Base-by-base conservation (phyloP, 2,113 vertebrate species). In the Ailurus styani region DNA sequence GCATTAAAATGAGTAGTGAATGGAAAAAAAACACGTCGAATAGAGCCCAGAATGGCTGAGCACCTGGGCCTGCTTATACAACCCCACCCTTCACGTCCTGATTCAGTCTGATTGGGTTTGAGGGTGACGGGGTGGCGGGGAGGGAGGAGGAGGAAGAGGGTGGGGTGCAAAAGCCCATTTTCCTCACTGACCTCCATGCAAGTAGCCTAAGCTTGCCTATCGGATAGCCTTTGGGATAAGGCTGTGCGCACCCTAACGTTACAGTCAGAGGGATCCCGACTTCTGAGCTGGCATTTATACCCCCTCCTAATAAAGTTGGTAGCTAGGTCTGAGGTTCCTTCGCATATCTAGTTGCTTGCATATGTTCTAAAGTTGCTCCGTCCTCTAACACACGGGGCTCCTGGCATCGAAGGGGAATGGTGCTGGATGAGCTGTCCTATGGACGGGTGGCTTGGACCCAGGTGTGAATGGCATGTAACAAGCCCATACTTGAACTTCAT, bases 101-200 rank as follows among this genome's bases (percentile, higher is more conserved):
- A 72, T n/a, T 72, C 25, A 0, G 1, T 52, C 12, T 72, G 47
- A 20, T 11, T 20, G 40, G 60, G 60, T 34, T 72, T 50, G 54
- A 87, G 68, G 60, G 40, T 25, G 23, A 75, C 1, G 5, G 64
- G 27, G 11, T 9, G 10, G 23, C 0, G 23, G 40, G 45, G 31
- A 0, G 29, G 6, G 14, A 1, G 2, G 29, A 7, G 55, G 21
- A 57, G 31, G 62, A n/a, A n/a, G n/a, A n/a, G 62, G 15, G 3
- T 2, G 2, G 42, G 27, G 45, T 0, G 6, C 6, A 29, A 62
- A 79, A 15, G 34, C 37, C 40, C 6, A 7, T 4, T 70, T 40
- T 93, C 37, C 40, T 88, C 45, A 34, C n/a, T 50, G 54, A 50
- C 55, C 42, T 50, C 29, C 21, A 8, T 6, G 54, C 11, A 31